Conservation (phyloP, 2,797 vertebrate species). For the Prunella strophiata region DNA sequence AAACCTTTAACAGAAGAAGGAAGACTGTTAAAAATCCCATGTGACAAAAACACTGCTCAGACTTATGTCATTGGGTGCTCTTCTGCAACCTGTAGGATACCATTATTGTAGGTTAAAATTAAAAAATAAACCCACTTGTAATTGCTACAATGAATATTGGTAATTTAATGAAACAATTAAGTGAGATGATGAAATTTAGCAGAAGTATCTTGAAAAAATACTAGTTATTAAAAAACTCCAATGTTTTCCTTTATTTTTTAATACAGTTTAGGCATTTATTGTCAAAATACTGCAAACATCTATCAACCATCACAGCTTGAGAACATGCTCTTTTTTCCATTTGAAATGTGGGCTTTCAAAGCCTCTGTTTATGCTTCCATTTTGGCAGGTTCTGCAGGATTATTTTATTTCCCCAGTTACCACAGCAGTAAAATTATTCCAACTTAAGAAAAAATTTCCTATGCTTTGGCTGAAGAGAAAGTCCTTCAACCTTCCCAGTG, state of each 20-base stretch:
- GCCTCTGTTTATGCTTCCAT: neutral
- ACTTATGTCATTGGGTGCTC: neutral
- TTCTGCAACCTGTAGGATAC: neutral
- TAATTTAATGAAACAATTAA: neutral
- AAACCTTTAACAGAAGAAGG: neutral
- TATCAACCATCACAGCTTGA: neutral
- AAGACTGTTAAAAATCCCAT: neutral
- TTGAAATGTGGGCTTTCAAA: slow-evolving; percentile 2
- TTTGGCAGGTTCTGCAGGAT: neutral
- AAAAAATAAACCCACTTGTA: neutral
- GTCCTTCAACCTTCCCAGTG: neutral
- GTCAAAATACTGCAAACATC: neutral
- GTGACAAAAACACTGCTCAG: neutral
- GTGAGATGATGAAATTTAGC: neutral
- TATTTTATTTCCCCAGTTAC: slow-evolving; percentile 28
- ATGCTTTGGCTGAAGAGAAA: neutral
- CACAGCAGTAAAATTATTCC: neutral
- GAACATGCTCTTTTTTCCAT: neutral
- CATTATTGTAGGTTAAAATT: neutral
- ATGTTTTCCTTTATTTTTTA: neutral
- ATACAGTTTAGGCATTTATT: neutral
- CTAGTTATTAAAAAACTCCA: neutral
- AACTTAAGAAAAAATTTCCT: neutral
- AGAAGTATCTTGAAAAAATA: neutral
- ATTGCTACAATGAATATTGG: neutral